Base-by-base conservation (phyloP, 1,140 invertebrate genomes). In the Pseudobourletiella spinata region DNA sequence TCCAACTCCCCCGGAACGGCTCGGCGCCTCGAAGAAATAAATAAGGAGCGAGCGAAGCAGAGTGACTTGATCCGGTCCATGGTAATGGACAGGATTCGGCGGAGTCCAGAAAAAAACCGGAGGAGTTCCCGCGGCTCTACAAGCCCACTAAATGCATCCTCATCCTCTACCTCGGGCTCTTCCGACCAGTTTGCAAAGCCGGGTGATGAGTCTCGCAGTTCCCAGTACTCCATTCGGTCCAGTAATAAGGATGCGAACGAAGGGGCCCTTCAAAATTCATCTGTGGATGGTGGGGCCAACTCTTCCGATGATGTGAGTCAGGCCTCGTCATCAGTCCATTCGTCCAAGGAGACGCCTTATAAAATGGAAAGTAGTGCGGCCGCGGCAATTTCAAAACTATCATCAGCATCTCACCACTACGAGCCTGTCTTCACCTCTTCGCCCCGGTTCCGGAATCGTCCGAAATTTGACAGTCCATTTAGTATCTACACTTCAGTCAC, bases 51-150 rank as follows among this genome's bases (percentile, higher is more conserved):
- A 46, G 79, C 78, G 3, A 84, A 85, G 72, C 83, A 86, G 70
- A 85, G 84, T 70, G 82, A 82, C 73, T 72, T 86, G 2, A 83
- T 86, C 62, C 84, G 87, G 69, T 85, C 88, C 72, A 77, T 89
- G 72, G 80, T 89, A 26, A 85, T 89, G 82, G 85, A 86, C 55
- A 86, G 86, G 72, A 78, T 88, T 20, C 48, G 62, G 15, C 57
- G 64, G 2, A 73, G 63, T 57, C 64, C 67, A 16, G 72, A 73
- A 15, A 73, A 72, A 56, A 57, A 48, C 52, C 28, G 69, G 29
- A 58, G 71, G 44, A 65, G 69, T 3, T 69, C 83, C 79, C 66
- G 82, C 74, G 65, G 75, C 73, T 20, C 78, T 74, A 62, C 73
- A 74, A 73, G 76, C 73, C 46, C 76, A 71, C 4, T 76, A 70